phyloP scores from a whole-genome alignment of 2,888 invertebrate genomes.

The Eulithis testata region DNA sequence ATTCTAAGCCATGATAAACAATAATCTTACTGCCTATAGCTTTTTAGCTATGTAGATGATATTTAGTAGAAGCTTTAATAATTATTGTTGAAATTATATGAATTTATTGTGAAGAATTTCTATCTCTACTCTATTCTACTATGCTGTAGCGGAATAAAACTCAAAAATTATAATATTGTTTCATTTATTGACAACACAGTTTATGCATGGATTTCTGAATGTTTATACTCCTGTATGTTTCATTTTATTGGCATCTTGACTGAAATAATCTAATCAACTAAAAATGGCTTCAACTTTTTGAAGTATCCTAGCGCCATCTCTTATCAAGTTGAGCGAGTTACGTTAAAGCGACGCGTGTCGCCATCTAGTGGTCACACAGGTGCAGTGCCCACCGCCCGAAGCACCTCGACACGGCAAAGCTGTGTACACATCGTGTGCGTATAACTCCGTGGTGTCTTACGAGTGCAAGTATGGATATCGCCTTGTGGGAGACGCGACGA shows the following conservation, averaged over 20 bases:
- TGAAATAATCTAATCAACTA: background rate
- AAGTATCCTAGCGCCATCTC: constrained; percentile 57
- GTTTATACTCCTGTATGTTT: constrained; percentile 6
- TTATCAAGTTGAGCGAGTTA: constrained; percentile 49
- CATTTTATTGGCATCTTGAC: constrained; percentile 7
- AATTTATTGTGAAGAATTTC: constrained; percentile 71
- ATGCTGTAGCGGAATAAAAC: constrained; percentile 78
- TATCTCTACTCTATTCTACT: constrained; percentile 66
- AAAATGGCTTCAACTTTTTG: constrained; percentile 9
- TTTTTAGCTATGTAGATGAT: constrained; percentile 65
- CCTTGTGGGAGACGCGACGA: constrained; percentile 94
- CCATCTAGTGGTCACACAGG: constrained; percentile 93
- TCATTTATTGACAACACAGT: constrained; percentile 54
- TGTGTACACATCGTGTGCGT: constrained; percentile 95
- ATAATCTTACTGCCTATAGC: constrained; percentile 69
- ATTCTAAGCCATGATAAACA: constrained; percentile 78
- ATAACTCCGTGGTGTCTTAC: constrained; percentile 97
- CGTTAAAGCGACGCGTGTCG: constrained; percentile 79
- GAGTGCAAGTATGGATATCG: constrained; percentile 98
- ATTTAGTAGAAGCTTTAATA: constrained; percentile 68
- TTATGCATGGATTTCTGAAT: constrained; percentile 35
- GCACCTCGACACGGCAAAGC: constrained; percentile 97
- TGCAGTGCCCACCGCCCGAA: constrained; percentile 96
- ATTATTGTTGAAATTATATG: constrained; percentile 64
- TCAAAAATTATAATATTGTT: constrained; percentile 63